Base-by-base conservation (phyloP, 53 echinoderm and acorn worm genomes). In the Holothuria leucospilota region DNA sequence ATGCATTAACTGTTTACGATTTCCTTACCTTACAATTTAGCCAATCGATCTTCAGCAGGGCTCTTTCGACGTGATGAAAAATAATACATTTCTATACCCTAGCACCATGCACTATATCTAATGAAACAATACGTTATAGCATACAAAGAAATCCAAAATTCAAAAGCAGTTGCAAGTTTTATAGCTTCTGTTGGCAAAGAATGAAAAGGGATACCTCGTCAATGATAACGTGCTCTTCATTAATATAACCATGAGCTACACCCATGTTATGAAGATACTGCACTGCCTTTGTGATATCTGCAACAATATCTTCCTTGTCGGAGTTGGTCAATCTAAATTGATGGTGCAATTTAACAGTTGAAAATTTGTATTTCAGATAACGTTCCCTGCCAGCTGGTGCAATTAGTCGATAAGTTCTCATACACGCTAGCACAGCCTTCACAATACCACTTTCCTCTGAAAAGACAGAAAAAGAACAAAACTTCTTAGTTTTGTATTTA, bases 161-260 rank as follows among this genome's bases (percentile, higher is more conserved):
- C 8, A 46, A 46, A 46, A 8, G 11, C 46, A 46, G 46, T 46
- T 8, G 11, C 4, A 18, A 56, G 18, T 16, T 16, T 15, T 15
- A 18, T 0, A 15, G 0, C 3, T 56, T 56, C 8, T 56, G 16
- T 56, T 18, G 18, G 15, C 1, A 16, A 56, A 56, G 56, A 56
- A 56, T 15, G 16, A 56, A 15, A 56, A 16, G 49, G 13, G 0
- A 56, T 56, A 80, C 80, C 81, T 81, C 69, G 39, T 86, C 86
- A 49, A 90, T 81, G 16, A 81, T 62, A 38, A 90, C 53, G 24
- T 90, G 69, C 4, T 86, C 81, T 62, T 66, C 64, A 64, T 71
- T 42, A 20, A 90, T 62, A 30, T 65, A 30, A 18, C 90, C 86
- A 49, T 90, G 86, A 42, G 63, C 26, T 27, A 86, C 30, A 11